Conservation (phyloP, 2,888 invertebrate species). For the Seira ritae region DNA sequence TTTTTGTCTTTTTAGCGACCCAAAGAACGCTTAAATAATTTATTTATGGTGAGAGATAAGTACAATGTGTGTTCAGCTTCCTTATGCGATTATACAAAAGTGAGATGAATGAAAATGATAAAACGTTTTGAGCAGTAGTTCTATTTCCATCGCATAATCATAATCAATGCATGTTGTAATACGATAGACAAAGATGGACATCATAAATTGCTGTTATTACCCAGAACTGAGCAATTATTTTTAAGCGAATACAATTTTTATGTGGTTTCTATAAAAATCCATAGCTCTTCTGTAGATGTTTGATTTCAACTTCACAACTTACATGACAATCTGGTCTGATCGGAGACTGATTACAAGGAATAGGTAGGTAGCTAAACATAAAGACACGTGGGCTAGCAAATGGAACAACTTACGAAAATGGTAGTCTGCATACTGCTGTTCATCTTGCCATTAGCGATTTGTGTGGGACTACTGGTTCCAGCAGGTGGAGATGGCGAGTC, state of each 20-base stretch:
- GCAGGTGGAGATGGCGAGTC: constrained; percentile 72
- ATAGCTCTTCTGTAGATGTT: too few relatives aligned
- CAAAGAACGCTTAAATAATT: not conserved
- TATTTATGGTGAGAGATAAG: not conserved
- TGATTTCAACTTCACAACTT: not conserved
- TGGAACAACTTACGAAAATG: constrained; percentile 57
- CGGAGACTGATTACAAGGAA: too few relatives aligned
- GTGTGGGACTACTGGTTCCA: constrained; percentile 62
- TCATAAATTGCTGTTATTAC: not conserved
- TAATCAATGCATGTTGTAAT: not conserved
- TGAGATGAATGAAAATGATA: not conserved
- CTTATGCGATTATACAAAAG: not conserved
- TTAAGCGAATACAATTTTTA: not conserved
- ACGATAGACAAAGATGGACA: not conserved
- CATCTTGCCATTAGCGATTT: constrained; percentile 67
- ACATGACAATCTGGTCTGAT: constrained; percentile 5
- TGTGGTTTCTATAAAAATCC: too few relatives aligned
- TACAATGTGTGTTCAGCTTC: not conserved
- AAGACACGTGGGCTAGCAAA: not conserved
- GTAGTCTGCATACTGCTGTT: constrained; percentile 57
- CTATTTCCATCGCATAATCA: too few relatives aligned
- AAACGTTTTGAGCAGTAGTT: not conserved
- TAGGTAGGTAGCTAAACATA: too few relatives aligned
- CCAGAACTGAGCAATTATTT: not conserved
- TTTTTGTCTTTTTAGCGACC: not conserved